Evolutionary conservation across 2,888 invertebrate species (phyloP).

Genomic region (Maniola hyperantus): DNA sequence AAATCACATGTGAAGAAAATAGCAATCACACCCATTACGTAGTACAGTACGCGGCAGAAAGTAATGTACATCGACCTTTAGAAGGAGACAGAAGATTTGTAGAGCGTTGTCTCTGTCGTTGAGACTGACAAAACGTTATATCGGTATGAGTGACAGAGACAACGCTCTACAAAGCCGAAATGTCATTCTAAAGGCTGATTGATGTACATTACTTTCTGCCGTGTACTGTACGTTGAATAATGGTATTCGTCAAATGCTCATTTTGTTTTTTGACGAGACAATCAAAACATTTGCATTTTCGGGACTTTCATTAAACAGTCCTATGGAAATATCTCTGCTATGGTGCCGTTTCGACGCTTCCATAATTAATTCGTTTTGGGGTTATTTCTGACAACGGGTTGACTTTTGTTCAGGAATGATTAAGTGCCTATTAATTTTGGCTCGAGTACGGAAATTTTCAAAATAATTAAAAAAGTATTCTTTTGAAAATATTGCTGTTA

Average conservation of each 20-base stretch:
- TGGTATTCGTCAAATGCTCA: conserved; percentile 52
- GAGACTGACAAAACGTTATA: too few relatives aligned
- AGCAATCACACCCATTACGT: too few relatives aligned
- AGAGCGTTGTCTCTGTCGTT: too few relatives aligned
- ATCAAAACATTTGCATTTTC: conserved; percentile 47
- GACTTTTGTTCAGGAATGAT: conserved; percentile 19
- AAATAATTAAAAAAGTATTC: conserved; percentile 6
- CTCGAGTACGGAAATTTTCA: conserved; percentile 1
- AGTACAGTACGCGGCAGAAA: too few relatives aligned
- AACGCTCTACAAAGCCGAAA: too few relatives aligned
- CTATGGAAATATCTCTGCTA: conserved; percentile 25
- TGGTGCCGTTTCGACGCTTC: conserved; percentile 37
- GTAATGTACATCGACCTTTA: too few relatives aligned
- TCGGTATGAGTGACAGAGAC: too few relatives aligned
- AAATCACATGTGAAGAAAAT: too few relatives aligned
- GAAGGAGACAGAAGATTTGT: too few relatives aligned
- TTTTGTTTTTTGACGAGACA: conserved; percentile 53
- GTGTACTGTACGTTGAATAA: conserved; percentile 54
- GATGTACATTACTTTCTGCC: too few relatives aligned
- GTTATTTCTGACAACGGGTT: conserved; percentile 24
- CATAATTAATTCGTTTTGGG: conserved; percentile 41
- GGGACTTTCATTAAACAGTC: conserved; percentile 27
- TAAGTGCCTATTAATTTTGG: conserved; percentile 19
- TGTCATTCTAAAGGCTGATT: too few relatives aligned
- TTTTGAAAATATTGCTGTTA: background rate